Base-by-base conservation (phyloP, 2,888 invertebrate genomes). In the Linhomoeus sp. region DNA sequence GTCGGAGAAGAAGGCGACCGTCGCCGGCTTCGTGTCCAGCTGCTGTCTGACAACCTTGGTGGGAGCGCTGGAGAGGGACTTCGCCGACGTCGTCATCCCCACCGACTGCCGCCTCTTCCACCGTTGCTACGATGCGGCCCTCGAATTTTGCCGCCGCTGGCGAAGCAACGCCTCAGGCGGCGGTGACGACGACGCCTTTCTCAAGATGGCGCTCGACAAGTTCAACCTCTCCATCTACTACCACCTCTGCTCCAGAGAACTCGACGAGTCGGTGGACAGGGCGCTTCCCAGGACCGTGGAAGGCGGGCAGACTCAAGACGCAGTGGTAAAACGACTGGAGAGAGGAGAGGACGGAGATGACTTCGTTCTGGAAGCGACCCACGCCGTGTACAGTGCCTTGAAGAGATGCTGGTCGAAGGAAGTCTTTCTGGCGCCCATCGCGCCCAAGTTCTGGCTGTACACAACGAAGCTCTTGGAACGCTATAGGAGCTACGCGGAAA, bases 401-500 rank as follows among this genome's bases (percentile, higher is more conserved):
- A 49, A 52, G 14, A 45, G 46, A 26, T 22, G 58, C 20, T 90
- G 87, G 80, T 71, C 76, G 1, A 74, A 78, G 20, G 79, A 80
- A 29, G 74, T 87, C 9, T 88, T 78, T 65, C 74, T 92, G 45
- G 71, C 76, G 24, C 78, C 82, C 48, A 70, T 77, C 77, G 46
- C 79, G 79, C 61, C 67, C 41, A 58, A 57, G 63, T 86, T 90
- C 69, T 83, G 84, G 76, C 88, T 85, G 67, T 72, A 90, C 9
- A 79, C 79, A 22, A 70, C 90, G 50, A 82, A 88, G 70, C 71
- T 90, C 37, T 62, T 85, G 40, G 75, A 82, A 40, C 75, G 88
- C 58, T 82, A 82, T 65, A 44, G 44, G 5, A 45, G 51, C 15
- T 60, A 58, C 55, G 23, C 23, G n/a, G n/a, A n/a, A n/a, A n/a